Evolutionary conservation across 2,113 vertebrate genomes (phyloP), one percentile per base, ranked within the genome.

Genomic region (Sarotherodon lohbergeri): DNA sequence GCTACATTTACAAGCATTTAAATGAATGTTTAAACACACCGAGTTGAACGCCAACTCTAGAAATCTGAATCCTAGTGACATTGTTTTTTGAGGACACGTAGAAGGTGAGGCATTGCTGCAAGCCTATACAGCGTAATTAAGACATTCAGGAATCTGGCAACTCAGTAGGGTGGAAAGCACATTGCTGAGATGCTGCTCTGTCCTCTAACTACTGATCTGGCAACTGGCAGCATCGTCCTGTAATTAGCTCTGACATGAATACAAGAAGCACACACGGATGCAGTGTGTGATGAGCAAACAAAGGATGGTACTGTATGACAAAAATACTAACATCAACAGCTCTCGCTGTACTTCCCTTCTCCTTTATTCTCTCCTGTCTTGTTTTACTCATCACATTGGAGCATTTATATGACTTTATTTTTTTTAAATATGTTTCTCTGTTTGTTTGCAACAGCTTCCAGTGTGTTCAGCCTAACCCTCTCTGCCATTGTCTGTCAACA

Each of bases 161-260:
- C 87, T 56, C 91, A 89, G 90, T 81, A 78, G 89, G 83, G 86
- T 78, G 84, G 82, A 90, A 92, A 91, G 87, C 86, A 48, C 90
- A 63, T 85, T 82, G 89, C 88, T 73, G 81, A 89, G 82, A 87
- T 41, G 81, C 82, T 61, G 83, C 84, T 86, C 83, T 34, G 10
- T 90, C 87, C 90, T 88, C 90, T 83, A 71, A 88, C 91, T 80
- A 89, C 87, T 91, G 88, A 94, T 92, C 84, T 91, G 90, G 80
- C 90, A 94, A 88, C 87, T 78, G 79, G 80, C 52, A 16, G 88
- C 82, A 43, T 78, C 19, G 10, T 88, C 82, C 84, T 89, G 85
- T 94, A 94, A 95, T 95, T 90, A 92, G 86, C 80, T 92, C 52
- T 90, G 93, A 94, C 93, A 89, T 83, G 83, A 90, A 86, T 84